Conservation (phyloP, 2,888 invertebrate genomes). For the Acanthococcus lagerstroemiae region DNA sequence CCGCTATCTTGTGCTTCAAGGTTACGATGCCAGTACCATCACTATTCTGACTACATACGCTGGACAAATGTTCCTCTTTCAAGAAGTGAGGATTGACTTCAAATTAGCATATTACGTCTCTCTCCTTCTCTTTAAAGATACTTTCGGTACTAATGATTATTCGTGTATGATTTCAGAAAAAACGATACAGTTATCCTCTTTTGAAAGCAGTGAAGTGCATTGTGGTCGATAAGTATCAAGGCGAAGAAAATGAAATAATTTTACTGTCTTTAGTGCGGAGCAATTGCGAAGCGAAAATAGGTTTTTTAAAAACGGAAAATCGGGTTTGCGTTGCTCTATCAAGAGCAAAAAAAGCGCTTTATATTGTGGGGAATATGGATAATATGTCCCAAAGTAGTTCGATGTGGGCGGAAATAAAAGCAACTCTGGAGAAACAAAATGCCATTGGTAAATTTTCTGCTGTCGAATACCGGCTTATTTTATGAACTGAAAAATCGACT, state of each 20-base stretch:
- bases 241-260: constrained; percentile 68
- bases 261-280: constrained; percentile 69
- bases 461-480: too few species aligned
- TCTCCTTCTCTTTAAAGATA: too few species aligned
- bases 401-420: constrained; percentile 50
- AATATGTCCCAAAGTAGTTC: constrained; percentile 46
- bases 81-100: too few species aligned
- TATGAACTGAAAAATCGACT: too few species aligned
- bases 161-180: not conserved
- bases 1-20: too few species aligned
- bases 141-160: too few species aligned
- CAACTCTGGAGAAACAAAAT: constrained; percentile 44
- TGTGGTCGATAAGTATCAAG: constrained; percentile 70
- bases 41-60: too few species aligned
- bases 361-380: constrained; percentile 63
- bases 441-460: too few species aligned
- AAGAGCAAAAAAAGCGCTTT: constrained; percentile 58
- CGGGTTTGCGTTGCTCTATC: constrained; percentile 69
- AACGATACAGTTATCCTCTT: not conserved
- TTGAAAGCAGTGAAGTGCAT: constrained; percentile 44
- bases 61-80: too few species aligned
- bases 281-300: constrained; percentile 55
- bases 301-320: constrained; percentile 59
- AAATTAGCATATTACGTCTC: too few species aligned
- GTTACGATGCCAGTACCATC: too few species aligned